Percentiles rank a stretch among this genome's conserved stretches.
These are phyloP conservation scores for Argentina silus DNA, from an alignment of 2,797 vertebrate species.

Conservation along the genomic window DNA sequence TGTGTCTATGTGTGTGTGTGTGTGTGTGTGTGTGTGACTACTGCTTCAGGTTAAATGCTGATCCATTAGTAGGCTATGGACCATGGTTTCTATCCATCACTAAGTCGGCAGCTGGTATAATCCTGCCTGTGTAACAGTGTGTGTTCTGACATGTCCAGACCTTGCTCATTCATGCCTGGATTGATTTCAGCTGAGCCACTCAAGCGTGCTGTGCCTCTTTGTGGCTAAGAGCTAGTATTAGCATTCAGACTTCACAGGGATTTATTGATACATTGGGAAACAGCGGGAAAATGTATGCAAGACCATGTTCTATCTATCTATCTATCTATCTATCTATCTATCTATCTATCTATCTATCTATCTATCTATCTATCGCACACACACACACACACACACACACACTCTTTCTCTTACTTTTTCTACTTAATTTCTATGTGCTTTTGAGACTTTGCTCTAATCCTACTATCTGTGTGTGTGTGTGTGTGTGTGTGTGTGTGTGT, in stretches of 20 bases:
- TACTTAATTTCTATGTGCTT: not conserved
- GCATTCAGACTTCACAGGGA: not conserved
- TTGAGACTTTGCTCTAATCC: not conserved
- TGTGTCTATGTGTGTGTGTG: not conserved
- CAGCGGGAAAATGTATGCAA: not conserved
- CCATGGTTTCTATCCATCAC: not conserved
- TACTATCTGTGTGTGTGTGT: not conserved
- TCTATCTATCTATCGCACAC: too few relatives aligned
- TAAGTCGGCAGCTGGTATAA: not conserved
- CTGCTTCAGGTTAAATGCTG: not conserved
- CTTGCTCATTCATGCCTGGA: conserved; percentile 3
- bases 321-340: too few relatives aligned
- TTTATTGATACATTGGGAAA: not conserved
- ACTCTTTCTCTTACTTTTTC: not conserved
- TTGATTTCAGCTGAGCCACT: conserved; percentile 2
- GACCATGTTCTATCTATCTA: not conserved
- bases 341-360: too few relatives aligned
- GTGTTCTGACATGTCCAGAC: not conserved
- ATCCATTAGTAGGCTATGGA: not conserved
- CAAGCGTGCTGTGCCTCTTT: not conserved
- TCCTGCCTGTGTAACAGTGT: not conserved
- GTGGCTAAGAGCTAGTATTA: not conserved
- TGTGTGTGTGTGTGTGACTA: not conserved
- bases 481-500: conserved; percentile 1
- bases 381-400: not conserved